phyloP scores from a whole-genome alignment of 2,888 invertebrate species.

The Drosophila rellima region DNA sequence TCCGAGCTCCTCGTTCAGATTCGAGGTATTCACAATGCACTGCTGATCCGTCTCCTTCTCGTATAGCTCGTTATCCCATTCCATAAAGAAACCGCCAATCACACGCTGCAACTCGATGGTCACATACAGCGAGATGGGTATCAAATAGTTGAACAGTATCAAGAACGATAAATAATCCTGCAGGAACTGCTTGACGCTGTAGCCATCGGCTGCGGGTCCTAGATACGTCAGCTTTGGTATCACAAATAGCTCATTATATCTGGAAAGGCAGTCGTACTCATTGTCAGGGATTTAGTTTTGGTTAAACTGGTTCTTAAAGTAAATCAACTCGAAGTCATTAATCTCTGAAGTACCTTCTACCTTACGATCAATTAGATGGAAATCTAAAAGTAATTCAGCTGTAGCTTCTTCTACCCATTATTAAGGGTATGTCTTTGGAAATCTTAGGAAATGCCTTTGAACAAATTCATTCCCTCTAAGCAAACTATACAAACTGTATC shows the following conservation, averaged over 20 bases:
- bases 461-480: no score
- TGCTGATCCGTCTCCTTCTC: slow-evolving; percentile 88
- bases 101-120: slow-evolving; percentile 92
- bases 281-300: background rate
- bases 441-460: no score
- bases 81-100: slow-evolving; percentile 90
- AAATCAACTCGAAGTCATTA: no score
- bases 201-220: slow-evolving; percentile 77
- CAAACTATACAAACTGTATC: no score
- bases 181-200: slow-evolving; percentile 83
- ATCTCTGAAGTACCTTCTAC: no score
- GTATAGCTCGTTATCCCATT: slow-evolving; percentile 90
- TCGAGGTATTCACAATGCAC: slow-evolving; percentile 93
- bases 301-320: background rate
- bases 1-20: slow-evolving; percentile 94
- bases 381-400: no score
- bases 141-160: slow-evolving; percentile 93
- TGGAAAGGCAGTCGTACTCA: slow-evolving; percentile 35
- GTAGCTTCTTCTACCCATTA: no score
- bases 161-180: slow-evolving; percentile 91
- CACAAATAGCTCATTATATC: slow-evolving; percentile 83
- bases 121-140: slow-evolving; percentile 94
- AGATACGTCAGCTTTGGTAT: slow-evolving; percentile 84
- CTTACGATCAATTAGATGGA: no score
- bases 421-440: no score